A percentile compares a stretch with the other conserved stretches of the same genome.
phyloP scores from a whole-genome alignment of 2,113 vertebrate genomes.

The Oophaga pumilio region DNA sequence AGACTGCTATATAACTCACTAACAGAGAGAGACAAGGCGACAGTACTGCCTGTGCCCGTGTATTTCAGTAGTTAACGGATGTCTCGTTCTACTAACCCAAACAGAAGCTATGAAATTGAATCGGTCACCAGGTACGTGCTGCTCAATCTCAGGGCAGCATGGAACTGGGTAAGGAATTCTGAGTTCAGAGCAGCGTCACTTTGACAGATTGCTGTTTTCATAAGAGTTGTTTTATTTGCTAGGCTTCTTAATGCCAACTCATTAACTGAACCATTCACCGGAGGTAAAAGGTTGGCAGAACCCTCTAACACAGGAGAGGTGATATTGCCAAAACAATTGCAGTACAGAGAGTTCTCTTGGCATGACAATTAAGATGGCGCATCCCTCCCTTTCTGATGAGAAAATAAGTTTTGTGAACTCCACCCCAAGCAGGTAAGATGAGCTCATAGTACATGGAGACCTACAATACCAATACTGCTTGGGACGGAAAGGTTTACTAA shows the following conservation, averaged over 20 bases:
- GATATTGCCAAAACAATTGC: slow-evolving; percentile 10
- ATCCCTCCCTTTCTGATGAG: not conserved
- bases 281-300: not conserved
- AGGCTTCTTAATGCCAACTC: not conserved
- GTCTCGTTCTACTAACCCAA: too few relatives aligned
- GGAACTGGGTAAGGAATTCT: too few relatives aligned
- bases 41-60: too few relatives aligned
- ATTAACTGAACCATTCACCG: not conserved
- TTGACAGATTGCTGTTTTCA: too few relatives aligned
- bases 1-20: too few relatives aligned
- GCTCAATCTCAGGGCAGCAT: too few relatives aligned
- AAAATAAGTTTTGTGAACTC: not conserved
- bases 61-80: too few relatives aligned
- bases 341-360: slow-evolving; percentile 12
- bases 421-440: not conserved
- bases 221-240: too few relatives aligned
- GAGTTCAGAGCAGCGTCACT: too few relatives aligned
- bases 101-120: too few relatives aligned
- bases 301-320: not conserved
- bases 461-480: not conserved
- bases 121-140: too few relatives aligned
- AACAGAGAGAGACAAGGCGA: too few relatives aligned
- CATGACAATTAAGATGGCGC: not conserved
- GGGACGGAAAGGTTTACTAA: not conserved
- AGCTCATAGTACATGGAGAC: not conserved